Conservation (phyloP, 2,888 invertebrate genomes). For the Chaetogeoica ovagalla region DNA sequence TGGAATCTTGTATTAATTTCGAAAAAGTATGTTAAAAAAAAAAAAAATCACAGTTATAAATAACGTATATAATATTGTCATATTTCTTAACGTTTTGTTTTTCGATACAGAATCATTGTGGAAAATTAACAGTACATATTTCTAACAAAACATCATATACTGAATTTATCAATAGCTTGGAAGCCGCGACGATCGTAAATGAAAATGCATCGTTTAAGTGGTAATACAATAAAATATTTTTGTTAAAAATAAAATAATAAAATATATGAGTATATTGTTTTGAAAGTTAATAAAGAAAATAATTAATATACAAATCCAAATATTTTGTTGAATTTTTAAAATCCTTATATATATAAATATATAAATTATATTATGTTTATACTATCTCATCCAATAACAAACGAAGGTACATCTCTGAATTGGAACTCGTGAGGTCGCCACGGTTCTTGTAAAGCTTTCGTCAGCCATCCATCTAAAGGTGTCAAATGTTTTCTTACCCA, state of each 20-base stretch:
- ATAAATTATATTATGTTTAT: background rate
- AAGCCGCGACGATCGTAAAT: conserved; percentile 53
- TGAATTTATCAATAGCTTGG: conserved; percentile 50
- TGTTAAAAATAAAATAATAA: background rate
- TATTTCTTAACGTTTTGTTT: background rate
- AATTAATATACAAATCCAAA: conserved; percentile 24
- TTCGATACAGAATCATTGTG: conserved; percentile 45
- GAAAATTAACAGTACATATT: conserved; percentile 50
- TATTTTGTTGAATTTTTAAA: conserved; percentile 24
- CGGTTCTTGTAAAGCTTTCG: conserved; percentile 42
- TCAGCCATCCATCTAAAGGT: conserved; percentile 35
- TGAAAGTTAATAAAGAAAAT: conserved; percentile 28
- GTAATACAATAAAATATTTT: conserved; percentile 33
- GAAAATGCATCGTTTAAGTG: conserved; percentile 54
- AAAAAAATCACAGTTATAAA: background rate
- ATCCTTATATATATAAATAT: conserved; percentile 13
- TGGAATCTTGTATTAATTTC: conserved; percentile 54
- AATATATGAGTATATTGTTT: conserved; percentile 20
- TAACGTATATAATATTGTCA: background rate
- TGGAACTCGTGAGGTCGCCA: conserved; percentile 47
- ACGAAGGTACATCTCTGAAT: conserved; percentile 48
- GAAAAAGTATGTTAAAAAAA: conserved; percentile 52
- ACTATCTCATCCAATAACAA: conserved; percentile 31
- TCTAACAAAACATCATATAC: conserved; percentile 48
- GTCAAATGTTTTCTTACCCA: conserved; percentile 43